Base-by-base conservation (phyloP, 2,888 invertebrate species). In the Anodontia alba region DNA sequence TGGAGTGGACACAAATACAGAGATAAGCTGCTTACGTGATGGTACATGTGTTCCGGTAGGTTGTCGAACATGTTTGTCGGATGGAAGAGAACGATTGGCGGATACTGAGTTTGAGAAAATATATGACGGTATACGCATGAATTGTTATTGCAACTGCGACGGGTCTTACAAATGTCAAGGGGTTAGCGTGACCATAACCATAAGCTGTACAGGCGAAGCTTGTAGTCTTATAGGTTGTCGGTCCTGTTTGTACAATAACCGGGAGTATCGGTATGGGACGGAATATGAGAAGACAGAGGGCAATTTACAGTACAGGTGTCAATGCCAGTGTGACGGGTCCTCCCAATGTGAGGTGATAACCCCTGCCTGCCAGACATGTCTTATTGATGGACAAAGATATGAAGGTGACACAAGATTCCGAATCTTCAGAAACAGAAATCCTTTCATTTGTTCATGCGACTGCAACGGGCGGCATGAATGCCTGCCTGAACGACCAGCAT, bases 101-200 rank as follows among this genome's bases (percentile, higher is more conserved):
- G 85, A 89, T 54, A 80, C 88, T 12, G 80, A 84, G 26, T 92
- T 92, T 75, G 82, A 76, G n/a, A 81, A 86, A 68, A 54, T 77
- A 8, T 86, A 83, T 69, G 80, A 83, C 38, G 75, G 70, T 31
- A 76, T 81, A 38, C 29, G 70, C 33, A 81, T 86, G 80, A 80
- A 77, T n/a, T 83, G 83, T 68, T n/a, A 57, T 17, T 76, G 87
- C 49, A 86, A 87, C 31, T 92, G 92, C 81, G 90, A 91, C 42
- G 92, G 92, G 10, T 87, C 87, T 33, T 92, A 91, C 86, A 81
- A 87, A 43, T 92, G 92, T 72, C 90, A 89, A 8, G 90, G 90
- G 8, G 81, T 81, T 36, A 83, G 77, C 10, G 83, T 72, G 1
- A 72, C 54, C 15, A 81, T 86, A 29, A 80, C 73, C 1, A 78